Evolutionary conservation across 92 coral and sea anemone genomes (phyloP).

Genomic region (Palythoa grandis): DNA sequence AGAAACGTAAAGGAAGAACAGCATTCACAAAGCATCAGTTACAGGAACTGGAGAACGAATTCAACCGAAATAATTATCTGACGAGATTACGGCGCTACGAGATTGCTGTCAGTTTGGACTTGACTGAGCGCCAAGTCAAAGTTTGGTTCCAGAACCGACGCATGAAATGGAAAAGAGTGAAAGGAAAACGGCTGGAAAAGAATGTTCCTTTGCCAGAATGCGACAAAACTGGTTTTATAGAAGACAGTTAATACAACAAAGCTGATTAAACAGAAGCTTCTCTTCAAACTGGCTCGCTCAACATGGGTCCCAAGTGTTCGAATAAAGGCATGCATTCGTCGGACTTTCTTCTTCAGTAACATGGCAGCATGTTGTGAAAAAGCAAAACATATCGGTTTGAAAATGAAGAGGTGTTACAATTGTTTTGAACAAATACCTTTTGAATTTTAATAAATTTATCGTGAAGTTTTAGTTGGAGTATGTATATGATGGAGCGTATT

Average conservation of each 20-base stretch:
- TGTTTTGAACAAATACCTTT: neutral
- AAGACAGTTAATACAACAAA: neutral
- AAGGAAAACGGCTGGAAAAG: constrained; percentile 94
- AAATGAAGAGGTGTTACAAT: neutral
- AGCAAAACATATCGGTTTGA: neutral
- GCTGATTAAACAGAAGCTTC: neutral
- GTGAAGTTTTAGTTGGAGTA: neutral
- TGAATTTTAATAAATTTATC: neutral
- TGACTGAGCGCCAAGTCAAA: constrained; percentile 97
- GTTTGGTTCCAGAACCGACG: constrained; percentile 99
- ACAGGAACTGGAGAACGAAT: constrained; percentile 98
- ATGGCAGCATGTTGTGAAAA: neutral
- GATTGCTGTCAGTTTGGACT: constrained; percentile 96
- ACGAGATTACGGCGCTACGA: constrained; percentile 97
- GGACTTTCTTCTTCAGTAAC: neutral
- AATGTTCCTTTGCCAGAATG: constrained; percentile 56
- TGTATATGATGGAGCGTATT: neutral
- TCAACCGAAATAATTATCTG: constrained; percentile 95
- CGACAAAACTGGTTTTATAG: constrained; percentile 25
- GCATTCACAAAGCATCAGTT: constrained; percentile 99
- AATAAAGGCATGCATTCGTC: neutral
- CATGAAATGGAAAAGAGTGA: constrained; percentile 99
- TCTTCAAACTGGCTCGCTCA: neutral
- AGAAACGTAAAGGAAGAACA: constrained; percentile 96
- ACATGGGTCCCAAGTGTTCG: neutral